phyloP scores from a whole-genome alignment of 1,140 invertebrate species.

The Drosophila pseudoananassae region DNA sequence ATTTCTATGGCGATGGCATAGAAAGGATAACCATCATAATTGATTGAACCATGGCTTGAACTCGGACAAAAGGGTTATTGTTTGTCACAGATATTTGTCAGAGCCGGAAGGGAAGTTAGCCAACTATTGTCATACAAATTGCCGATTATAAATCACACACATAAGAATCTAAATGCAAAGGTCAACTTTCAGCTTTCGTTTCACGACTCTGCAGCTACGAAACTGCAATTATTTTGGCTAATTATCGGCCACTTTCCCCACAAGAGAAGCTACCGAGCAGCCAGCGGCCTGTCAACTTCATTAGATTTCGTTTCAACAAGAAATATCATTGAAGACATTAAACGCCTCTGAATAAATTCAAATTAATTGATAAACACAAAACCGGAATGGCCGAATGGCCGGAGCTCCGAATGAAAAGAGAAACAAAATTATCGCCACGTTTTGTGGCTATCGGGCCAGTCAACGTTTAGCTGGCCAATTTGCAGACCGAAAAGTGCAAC shows the following conservation, averaged over 20 bases:
- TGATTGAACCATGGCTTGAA: constrained; percentile 34
- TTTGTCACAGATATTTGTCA: constrained; percentile 1
- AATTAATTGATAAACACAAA: constrained; percentile 77
- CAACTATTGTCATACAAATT: constrained; percentile 25
- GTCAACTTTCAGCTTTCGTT: constrained; percentile 23
- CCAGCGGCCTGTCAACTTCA: constrained; percentile 59
- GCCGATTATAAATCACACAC: constrained; percentile 33
- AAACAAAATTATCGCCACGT: constrained; percentile 68
- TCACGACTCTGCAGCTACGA: neutral
- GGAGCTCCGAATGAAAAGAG: constrained; percentile 15
- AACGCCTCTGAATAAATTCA: constrained; percentile 81
- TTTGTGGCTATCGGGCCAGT: constrained; percentile 69
- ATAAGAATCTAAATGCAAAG: constrained; percentile 28
- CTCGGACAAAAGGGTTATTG: constrained; percentile 26
- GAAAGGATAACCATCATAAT: constrained; percentile 45
- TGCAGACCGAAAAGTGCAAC: constrained; percentile 71
- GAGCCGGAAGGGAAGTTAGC: neutral
- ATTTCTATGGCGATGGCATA: constrained; percentile 34
- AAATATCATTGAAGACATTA: constrained; percentile 69
- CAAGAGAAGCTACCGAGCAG: constrained; percentile 42
- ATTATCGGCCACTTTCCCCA: constrained; percentile 49
- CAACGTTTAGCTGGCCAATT: constrained; percentile 74
- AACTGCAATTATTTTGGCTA: constrained; percentile 34
- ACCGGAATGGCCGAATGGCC: constrained; percentile 28
- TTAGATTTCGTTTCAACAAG: constrained; percentile 62